Conservation (phyloP, 2,888 invertebrate genomes). For the Mimas tiliae region DNA sequence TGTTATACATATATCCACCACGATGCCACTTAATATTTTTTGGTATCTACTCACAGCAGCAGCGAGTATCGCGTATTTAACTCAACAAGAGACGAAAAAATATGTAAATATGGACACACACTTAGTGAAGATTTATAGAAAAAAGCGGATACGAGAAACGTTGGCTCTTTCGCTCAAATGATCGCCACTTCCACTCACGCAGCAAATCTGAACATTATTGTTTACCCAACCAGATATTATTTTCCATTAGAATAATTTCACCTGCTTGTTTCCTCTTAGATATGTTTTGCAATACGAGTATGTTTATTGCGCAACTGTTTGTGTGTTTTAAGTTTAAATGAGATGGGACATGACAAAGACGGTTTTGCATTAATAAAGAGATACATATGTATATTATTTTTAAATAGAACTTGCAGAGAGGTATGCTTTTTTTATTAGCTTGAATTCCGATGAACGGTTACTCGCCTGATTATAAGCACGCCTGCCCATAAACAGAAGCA, state of each 20-base stretch:
- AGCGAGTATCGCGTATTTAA: background rate
- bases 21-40: too few relatives aligned
- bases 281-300: background rate
- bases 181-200: constrained; percentile 18
- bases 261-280: background rate
- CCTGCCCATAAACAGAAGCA: too few relatives aligned
- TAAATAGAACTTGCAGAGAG: background rate
- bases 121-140: background rate
- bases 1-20: background rate
- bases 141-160: constrained; percentile 13
- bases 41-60: too few relatives aligned
- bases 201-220: constrained; percentile 23
- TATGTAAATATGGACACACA: background rate
- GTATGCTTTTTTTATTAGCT: too few relatives aligned
- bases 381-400: background rate
- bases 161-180: constrained; percentile 1
- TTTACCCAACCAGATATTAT: constrained; percentile 24
- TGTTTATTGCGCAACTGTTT: constrained; percentile 6
- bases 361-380: background rate
- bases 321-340: constrained; percentile 1
- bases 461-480: too few relatives aligned
- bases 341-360: background rate
- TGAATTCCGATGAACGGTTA: too few relatives aligned
- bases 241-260: constrained; percentile 30
- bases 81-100: background rate